phyloP scores from a whole-genome alignment of 2,797 vertebrate species.

The Macrochelys suwanniensis region DNA sequence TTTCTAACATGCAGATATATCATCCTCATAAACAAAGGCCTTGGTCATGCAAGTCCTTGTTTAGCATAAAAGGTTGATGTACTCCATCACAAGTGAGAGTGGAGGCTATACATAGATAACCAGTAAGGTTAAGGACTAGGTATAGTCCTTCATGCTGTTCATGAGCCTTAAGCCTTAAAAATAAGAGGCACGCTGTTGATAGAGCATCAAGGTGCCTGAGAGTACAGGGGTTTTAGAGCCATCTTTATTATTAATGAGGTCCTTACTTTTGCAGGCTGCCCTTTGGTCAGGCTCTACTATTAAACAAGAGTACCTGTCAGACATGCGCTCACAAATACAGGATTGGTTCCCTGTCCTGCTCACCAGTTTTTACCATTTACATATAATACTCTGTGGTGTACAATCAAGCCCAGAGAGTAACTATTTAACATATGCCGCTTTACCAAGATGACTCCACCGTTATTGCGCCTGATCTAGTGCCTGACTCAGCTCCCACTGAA shows the following conservation, averaged over 20 bases:
- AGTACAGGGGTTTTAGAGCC: neutral
- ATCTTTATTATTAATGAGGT: neutral
- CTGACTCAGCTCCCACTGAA: neutral
- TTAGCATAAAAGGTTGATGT: neutral
- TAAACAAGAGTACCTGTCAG: neutral
- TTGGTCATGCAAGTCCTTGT: neutral
- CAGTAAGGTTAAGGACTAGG: neutral
- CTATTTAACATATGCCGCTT: no score
- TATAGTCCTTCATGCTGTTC: fast-evolving
- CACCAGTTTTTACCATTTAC: neutral
- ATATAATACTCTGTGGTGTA: no score
- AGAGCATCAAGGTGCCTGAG: neutral
- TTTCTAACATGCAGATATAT: neutral
- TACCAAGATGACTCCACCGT: neutral
- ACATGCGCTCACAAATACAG: neutral
- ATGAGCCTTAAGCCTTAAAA: neutral
- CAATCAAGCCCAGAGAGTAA: neutral
- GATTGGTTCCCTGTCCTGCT: neutral
- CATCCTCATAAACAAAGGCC: neutral
- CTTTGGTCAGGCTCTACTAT: fast-evolving
- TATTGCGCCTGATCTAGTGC: neutral
- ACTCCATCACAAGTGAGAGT: neutral
- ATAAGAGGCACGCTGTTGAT: fast-evolving
- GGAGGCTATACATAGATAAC: neutral
- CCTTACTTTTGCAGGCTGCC: neutral